Percentiles rank a stretch among this genome's conserved stretches.
Evolutionary conservation across 2,113 vertebrate species (phyloP).

Genomic region (Sisor rabdophorus): DNA sequence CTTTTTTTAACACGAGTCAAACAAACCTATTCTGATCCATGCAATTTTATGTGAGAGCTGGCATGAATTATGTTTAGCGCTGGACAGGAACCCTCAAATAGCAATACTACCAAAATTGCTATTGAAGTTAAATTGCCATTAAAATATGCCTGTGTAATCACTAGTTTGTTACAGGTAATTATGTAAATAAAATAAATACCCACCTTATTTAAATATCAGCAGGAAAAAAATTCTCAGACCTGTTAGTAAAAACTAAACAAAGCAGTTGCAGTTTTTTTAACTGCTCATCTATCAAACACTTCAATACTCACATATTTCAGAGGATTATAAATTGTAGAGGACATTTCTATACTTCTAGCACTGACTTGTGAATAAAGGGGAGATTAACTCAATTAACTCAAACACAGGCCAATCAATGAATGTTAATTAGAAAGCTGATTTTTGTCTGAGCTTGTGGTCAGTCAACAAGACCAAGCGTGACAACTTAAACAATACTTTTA

Average conservation of each 20-base stretch:
- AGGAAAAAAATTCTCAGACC: neutral
- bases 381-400: neutral
- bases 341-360: neutral
- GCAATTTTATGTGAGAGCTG: constrained; percentile 37
- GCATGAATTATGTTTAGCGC: neutral
- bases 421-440: neutral
- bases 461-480: neutral
- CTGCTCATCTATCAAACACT: no score
- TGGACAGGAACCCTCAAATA: neutral
- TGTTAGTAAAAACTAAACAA: neutral
- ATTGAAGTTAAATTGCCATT: neutral
- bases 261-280: neutral
- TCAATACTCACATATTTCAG: constrained; percentile 5
- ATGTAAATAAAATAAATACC: neutral
- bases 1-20: no score
- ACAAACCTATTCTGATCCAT: no score
- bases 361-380: neutral
- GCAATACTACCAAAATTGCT: neutral
- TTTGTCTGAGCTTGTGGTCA: neutral
- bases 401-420: neutral
- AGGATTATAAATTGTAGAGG: constrained; percentile 1
- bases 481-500: neutral
- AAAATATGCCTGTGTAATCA: neutral
- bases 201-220: neutral
- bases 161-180: neutral